Evolutionary conservation across 2,113 vertebrate genomes (phyloP).

Genomic region (Erythrolamprus reginae): DNA sequence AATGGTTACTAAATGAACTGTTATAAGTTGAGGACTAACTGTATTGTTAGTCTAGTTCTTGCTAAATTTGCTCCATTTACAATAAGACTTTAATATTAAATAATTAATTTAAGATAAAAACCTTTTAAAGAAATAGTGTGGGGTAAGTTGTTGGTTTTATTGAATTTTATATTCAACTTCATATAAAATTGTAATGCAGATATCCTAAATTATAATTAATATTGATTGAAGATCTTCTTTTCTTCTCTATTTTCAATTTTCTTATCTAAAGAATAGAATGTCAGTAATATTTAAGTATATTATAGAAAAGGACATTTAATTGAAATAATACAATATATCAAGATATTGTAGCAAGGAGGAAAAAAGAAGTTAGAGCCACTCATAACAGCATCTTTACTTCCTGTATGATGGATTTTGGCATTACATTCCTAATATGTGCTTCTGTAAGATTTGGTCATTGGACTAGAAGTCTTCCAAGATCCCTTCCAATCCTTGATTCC

Average conservation of each 20-base stretch:
- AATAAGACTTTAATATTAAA: not conserved
- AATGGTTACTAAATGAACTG: not conserved
- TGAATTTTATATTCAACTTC: not conserved
- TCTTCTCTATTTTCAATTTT: not conserved
- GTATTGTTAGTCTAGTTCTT: not conserved
- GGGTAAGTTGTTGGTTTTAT: not conserved
- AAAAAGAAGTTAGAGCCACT: not conserved
- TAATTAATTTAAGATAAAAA: not conserved
- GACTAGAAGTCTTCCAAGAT: not conserved
- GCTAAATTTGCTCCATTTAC: not conserved
- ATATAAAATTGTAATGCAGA: not conserved
- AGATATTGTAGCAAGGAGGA: not conserved
- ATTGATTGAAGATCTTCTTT: not conserved
- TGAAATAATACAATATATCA: not conserved
- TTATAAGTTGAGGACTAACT: not conserved
- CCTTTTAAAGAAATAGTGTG: not conserved
- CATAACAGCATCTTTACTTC: not conserved
- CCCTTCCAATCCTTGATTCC: not conserved
- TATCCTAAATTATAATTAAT: not conserved
- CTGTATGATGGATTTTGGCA: not conserved
- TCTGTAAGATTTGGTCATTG: not conserved
- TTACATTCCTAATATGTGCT: not conserved
- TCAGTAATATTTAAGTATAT: not conserved
- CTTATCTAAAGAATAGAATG: not conserved
- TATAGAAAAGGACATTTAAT: not conserved